Percentiles rank a stretch among this genome's conserved stretches.
Conservation (phyloP, 2,888 invertebrate species). For the Calliphora vomitoria region DNA sequence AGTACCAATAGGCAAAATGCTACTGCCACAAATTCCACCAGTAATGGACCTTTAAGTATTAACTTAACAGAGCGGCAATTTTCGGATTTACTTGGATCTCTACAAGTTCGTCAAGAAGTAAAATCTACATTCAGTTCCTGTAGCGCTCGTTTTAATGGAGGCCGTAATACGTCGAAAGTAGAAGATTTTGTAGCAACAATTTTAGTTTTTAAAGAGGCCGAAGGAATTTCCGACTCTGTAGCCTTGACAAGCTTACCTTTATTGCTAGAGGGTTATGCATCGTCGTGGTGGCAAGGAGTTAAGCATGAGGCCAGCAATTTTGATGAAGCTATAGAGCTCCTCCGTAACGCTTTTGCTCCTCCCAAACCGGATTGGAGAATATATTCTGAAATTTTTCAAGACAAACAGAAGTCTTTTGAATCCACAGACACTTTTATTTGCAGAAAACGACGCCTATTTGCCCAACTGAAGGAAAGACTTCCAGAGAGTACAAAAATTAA, state of each 20-base stretch:
- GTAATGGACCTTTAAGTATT: background rate
- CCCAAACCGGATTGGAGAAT: background rate
- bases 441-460: too few species aligned
- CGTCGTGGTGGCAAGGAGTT: slow-evolving; percentile 2
- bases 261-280: background rate
- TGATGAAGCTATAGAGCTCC: background rate
- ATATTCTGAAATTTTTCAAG: background rate
- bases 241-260: background rate
- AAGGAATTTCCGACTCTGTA: background rate
- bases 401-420: slow-evolving; percentile 8
- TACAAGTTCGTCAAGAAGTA: slow-evolving; percentile 5
- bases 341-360: background rate
- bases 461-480: too few species aligned
- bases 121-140: slow-evolving; percentile 29
- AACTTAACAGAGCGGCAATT: background rate
- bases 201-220: background rate
- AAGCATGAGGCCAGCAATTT: background rate
- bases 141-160: slow-evolving; percentile 42
- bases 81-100: slow-evolving; percentile 1
- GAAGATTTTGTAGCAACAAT: background rate
- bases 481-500: too few species aligned
- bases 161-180: background rate
- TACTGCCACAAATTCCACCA: background rate
- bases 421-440: too few species aligned
- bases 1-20: background rate